phyloP scores from a whole-genome alignment of 2,888 invertebrate species.

The Dimorphilus gyrociliatus region DNA sequence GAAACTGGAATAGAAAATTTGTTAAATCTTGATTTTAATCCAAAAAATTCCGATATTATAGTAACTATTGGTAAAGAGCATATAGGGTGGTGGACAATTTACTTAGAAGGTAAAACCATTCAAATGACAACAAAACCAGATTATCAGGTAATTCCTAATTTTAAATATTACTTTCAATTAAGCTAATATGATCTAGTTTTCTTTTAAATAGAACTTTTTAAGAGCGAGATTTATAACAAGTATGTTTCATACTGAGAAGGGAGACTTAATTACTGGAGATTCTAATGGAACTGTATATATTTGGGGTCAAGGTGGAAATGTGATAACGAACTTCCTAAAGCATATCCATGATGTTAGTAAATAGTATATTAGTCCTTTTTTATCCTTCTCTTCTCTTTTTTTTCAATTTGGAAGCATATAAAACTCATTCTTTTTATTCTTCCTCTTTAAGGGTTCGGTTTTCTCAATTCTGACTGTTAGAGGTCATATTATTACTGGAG shows the following conservation, averaged over 20 bases:
- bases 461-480: conserved; percentile 16
- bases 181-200: too few species aligned
- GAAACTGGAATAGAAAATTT: too few species aligned
- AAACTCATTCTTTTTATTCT: too few species aligned
- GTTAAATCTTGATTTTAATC: conserved; percentile 22
- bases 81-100: conserved; percentile 26
- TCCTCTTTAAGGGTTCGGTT: conserved; percentile 23
- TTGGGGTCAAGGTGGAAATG: conserved; percentile 26
- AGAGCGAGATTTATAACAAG: conserved; percentile 23
- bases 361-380: not conserved
- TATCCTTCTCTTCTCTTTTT: too few species aligned
- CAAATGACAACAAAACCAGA: conserved; percentile 18
- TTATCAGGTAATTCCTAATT: conserved; percentile 22
- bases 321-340: conserved; percentile 29
- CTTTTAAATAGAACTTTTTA: conserved; percentile 20
- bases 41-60: conserved; percentile 17
- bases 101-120: conserved; percentile 14
- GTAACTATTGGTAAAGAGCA: conserved; percentile 30
- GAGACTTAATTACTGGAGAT: conserved; percentile 30
- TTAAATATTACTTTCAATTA: too few species aligned
- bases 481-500: conserved; percentile 20
- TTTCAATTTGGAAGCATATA: too few species aligned
- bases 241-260: conserved; percentile 19
- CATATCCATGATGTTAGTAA: conserved; percentile 30
- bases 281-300: conserved; percentile 34